These are phyloP conservation scores for Hippocampus mohnikei DNA, from an alignment of 2,113 vertebrate species.

Conservation along the genomic window DNA sequence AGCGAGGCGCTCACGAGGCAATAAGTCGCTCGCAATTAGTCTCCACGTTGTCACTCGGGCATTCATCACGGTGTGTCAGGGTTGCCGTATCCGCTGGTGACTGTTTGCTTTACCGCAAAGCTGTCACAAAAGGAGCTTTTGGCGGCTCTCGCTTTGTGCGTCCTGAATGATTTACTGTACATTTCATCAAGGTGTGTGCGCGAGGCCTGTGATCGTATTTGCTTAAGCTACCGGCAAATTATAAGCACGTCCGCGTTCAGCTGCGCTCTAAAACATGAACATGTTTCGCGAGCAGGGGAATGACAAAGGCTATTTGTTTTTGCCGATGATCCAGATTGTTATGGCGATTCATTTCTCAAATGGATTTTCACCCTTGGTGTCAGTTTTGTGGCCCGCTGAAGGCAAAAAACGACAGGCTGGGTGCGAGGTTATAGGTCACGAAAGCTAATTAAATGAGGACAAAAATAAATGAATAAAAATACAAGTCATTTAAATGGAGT, in stretches of 20 bases:
- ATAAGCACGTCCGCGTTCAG: background rate
- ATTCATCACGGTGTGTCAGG: background rate
- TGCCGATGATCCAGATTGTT: background rate
- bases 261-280: background rate
- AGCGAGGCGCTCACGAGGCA: background rate
- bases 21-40: background rate
- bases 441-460: too few relatives aligned
- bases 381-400: too few relatives aligned
- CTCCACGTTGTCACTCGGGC: background rate
- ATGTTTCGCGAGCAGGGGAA: background rate
- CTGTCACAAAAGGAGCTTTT: background rate
- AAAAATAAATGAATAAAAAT: too few relatives aligned
- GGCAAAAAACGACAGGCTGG: too few relatives aligned
- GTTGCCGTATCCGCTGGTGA: background rate
- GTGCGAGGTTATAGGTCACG: too few relatives aligned
- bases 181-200: too few relatives aligned
- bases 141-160: too few relatives aligned
- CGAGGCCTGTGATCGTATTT: too few relatives aligned
- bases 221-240: background rate
- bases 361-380: too few relatives aligned
- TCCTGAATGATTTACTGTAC: too few relatives aligned
- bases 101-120: background rate
- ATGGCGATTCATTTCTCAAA: background rate
- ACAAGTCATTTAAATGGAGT: too few relatives aligned
- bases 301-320: too few relatives aligned